Percentiles rank a stretch among this genome's conserved stretches.
phyloP scores from a whole-genome alignment of 1,140 invertebrate species.

The Gyrodactylus salaris region DNA sequence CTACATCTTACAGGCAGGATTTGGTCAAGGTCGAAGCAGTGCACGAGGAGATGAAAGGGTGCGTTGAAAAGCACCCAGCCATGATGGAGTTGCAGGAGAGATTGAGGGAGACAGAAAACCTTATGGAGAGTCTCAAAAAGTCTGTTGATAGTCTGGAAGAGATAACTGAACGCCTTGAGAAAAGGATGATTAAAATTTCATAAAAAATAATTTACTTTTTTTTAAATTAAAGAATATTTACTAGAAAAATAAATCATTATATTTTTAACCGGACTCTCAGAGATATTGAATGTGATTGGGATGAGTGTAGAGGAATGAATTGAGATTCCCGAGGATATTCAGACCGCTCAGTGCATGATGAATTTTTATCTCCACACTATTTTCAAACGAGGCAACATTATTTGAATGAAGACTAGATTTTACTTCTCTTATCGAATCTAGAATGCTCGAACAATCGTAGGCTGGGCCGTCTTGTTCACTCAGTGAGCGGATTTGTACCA shows the following conservation, averaged over 20 bases:
- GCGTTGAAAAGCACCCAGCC: background rate
- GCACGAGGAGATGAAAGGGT: background rate
- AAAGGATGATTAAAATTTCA: background rate
- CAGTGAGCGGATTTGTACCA: constrained; percentile 1
- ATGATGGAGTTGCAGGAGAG: background rate
- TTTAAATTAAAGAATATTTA: background rate
- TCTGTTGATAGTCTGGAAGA: background rate
- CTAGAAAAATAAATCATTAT: background rate
- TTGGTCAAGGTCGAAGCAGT: background rate
- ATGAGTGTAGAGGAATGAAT: background rate
- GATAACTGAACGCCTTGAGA: background rate
- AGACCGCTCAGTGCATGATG: constrained; percentile 1
- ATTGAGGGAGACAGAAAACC: background rate
- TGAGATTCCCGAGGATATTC: background rate
- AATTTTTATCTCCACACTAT: background rate
- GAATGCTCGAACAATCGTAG: background rate
- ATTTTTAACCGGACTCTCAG: background rate
- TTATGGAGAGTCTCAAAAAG: background rate
- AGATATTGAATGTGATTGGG: constrained; percentile 1
- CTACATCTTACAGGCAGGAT: background rate
- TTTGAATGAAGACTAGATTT: background rate
- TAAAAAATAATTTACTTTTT: background rate
- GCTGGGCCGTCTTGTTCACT: background rate
- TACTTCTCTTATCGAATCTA: background rate
- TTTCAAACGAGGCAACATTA: background rate